These are phyloP conservation scores for Zosterops japonicus DNA, from an alignment of 2,113 vertebrate species.

Conservation along the genomic window DNA sequence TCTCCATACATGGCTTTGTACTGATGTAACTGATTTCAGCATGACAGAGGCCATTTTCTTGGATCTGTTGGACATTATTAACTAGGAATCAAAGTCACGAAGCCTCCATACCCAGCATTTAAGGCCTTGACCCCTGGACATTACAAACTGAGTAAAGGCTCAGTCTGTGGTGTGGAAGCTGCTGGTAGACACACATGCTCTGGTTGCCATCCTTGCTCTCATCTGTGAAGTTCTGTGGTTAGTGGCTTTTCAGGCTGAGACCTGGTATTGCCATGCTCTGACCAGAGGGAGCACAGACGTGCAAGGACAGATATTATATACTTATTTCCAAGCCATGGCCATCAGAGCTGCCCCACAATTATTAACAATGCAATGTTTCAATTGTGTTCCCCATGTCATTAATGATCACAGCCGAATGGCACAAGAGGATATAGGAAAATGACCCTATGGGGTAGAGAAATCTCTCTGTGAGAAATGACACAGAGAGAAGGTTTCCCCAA, in stretches of 20 bases:
- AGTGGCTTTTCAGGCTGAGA: neutral
- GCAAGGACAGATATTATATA: neutral
- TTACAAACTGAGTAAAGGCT: neutral
- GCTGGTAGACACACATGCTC: accelerated
- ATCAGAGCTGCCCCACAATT: neutral
- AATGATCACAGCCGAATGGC: neutral
- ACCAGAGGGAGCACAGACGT: neutral
- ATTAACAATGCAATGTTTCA: neutral
- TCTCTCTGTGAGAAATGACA: neutral
- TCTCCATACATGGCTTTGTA: neutral
- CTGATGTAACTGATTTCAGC: neutral
- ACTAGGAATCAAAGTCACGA: neutral
- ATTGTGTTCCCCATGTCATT: neutral
- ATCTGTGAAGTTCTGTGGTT: neutral
- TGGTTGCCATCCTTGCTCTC: neutral
- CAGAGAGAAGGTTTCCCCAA: neutral
- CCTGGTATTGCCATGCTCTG: neutral
- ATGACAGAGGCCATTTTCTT: neutral
- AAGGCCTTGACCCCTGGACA: neutral
- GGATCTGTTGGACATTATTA: neutral
- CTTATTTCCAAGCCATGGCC: neutral
- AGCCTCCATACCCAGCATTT: neutral
- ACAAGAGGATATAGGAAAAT: neutral
- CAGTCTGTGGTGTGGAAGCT: neutral
- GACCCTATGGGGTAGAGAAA: neutral